phyloP scores from a whole-genome alignment of 2,113 vertebrate species.

The Pelecanus crispus region DNA sequence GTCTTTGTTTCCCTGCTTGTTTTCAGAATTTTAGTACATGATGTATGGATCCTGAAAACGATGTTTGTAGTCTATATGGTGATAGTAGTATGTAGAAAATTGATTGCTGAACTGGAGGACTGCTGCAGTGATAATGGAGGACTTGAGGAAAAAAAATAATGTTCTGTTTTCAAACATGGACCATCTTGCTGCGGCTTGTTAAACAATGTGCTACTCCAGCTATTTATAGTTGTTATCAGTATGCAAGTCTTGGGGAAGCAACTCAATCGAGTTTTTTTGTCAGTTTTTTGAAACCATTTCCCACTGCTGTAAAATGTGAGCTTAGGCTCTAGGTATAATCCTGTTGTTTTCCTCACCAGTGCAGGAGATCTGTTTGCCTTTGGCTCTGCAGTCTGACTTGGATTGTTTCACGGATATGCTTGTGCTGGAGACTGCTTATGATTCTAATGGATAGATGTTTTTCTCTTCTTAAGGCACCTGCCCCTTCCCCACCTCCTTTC shows the following conservation, averaged over 20 bases:
- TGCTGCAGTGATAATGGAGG: constrained; percentile 50
- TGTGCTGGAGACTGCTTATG: background rate
- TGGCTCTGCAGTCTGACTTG: constrained; percentile 54
- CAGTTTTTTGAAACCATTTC: constrained; percentile 21
- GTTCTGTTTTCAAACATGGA: constrained; percentile 53
- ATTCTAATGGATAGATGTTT: constrained; percentile 3
- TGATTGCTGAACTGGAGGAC: constrained; percentile 25
- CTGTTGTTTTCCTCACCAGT: constrained; percentile 45
- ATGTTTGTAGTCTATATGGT: background rate
- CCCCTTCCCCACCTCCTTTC: constrained; percentile 19
- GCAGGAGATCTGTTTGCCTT: constrained; percentile 43
- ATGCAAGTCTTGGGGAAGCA: constrained; percentile 57
- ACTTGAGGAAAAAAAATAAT: background rate
- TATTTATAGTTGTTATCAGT: constrained; percentile 59
- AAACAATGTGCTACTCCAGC: constrained; percentile 57
- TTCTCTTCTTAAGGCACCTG: constrained; percentile 26
- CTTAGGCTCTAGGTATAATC: constrained; percentile 51
- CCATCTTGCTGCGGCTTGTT: constrained; percentile 53
- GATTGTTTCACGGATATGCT: background rate
- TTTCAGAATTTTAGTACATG: background rate
- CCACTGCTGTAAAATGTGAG: constrained; percentile 49
- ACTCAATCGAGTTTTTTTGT: constrained; percentile 21
- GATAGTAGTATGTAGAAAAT: background rate
- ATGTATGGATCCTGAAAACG: background rate
- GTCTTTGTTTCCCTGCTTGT: constrained; percentile 20